Conservation (phyloP, 2,113 vertebrate species). For the Solea senegalensis region DNA sequence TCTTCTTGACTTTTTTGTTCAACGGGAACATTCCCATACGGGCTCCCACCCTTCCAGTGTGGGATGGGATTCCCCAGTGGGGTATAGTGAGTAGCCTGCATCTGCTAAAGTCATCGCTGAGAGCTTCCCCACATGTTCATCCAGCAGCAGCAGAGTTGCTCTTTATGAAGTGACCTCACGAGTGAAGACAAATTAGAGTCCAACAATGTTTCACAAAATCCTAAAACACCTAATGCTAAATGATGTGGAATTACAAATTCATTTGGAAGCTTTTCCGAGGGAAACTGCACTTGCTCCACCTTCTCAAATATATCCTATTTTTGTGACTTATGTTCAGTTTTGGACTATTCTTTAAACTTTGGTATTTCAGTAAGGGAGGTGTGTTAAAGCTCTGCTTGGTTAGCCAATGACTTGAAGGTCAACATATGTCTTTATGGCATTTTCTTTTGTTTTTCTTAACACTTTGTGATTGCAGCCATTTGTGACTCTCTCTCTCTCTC, state of each 20-base stretch:
- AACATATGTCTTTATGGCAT: background rate
- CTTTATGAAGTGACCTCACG: constrained; percentile 44
- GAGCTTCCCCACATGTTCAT: constrained; percentile 70
- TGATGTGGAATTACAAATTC: no score
- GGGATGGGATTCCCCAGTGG: constrained; percentile 60
- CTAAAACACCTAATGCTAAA: background rate
- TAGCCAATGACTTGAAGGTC: background rate
- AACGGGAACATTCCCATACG: constrained; percentile 34
- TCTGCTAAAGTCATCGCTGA: constrained; percentile 63
- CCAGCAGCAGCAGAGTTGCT: constrained; percentile 33
- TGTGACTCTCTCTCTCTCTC: background rate
- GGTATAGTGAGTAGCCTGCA: constrained; percentile 43
- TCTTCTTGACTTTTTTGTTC: constrained; percentile 29
- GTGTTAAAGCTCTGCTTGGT: background rate
- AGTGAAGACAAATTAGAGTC: constrained; percentile 12
- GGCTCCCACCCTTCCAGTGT: constrained; percentile 50
- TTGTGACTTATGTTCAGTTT: background rate
- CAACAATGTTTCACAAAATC: background rate
- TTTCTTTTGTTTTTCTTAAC: constrained; percentile 9
- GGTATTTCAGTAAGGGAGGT: background rate
- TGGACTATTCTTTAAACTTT: background rate
- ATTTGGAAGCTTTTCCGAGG: no score
- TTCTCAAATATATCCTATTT: background rate
- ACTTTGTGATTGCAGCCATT: background rate
- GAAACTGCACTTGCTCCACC: background rate